phyloP scores from a whole-genome alignment of 2,797 vertebrate genomes.

The Tokudaia muenninki region DNA sequence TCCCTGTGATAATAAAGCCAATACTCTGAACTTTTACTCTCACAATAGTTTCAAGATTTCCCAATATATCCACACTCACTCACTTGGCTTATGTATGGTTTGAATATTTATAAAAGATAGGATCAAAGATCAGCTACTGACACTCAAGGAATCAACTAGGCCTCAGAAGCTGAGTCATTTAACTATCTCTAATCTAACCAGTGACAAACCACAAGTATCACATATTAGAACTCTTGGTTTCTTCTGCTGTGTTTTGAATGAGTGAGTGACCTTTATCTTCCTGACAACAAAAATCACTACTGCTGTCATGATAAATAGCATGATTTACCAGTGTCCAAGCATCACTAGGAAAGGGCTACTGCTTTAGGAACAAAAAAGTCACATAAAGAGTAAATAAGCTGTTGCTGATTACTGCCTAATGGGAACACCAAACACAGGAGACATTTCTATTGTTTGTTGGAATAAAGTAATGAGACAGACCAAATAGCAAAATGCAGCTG shows the following conservation, averaged over 20 bases:
- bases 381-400: background rate
- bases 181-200: constrained; percentile 25
- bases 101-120: constrained; percentile 40
- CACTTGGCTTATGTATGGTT: constrained; percentile 3
- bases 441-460: constrained; percentile 4
- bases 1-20: background rate
- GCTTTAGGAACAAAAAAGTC: constrained; percentile 44
- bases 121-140: constrained; percentile 24
- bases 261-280: constrained; percentile 44
- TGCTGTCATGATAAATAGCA: constrained; percentile 50
- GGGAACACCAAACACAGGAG: background rate
- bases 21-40: background rate
- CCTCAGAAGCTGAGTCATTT: constrained; percentile 39
- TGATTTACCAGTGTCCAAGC: constrained; percentile 32
- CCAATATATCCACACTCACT: background rate
- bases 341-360: constrained; percentile 18
- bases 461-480: background rate
- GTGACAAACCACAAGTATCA: constrained; percentile 18
- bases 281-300: constrained; percentile 57
- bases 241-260: constrained; percentile 57
- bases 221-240: constrained; percentile 4
- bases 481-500: background rate
- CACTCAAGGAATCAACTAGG: constrained; percentile 29
- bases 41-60: constrained; percentile 39
- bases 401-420: constrained; percentile 5